Evolutionary conservation across 53 echinoderm and acorn worm genomes (phyloP).

Genomic region (Actinopyga echinites): DNA sequence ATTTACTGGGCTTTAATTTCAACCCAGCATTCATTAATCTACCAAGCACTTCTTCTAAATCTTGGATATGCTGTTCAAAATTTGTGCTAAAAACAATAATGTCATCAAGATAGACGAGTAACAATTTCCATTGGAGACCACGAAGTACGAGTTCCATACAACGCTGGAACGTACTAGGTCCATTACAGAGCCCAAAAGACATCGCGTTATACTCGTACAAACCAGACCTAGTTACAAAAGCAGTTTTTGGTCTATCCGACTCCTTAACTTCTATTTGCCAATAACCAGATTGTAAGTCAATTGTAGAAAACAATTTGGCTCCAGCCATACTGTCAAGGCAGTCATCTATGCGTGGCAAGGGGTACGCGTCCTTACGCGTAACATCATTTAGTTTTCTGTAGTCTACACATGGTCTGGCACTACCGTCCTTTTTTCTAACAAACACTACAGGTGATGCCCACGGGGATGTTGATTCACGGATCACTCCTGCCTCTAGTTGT

Average conservation of each 20-base stretch:
- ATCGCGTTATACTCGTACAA: constrained; percentile 63
- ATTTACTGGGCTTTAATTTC: constrained; percentile 66
- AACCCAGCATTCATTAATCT: constrained; percentile 24
- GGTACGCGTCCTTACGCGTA: constrained; percentile 47
- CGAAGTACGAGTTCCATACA: constrained; percentile 60
- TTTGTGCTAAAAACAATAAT: constrained; percentile 51
- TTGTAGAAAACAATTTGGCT: constrained; percentile 58
- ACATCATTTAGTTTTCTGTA: constrained; percentile 39
- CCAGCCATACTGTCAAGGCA: constrained; percentile 60
- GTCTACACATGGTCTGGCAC: constrained; percentile 55
- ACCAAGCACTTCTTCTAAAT: constrained; percentile 40
- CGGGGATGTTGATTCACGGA: constrained; percentile 48
- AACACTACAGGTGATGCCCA: constrained; percentile 65
- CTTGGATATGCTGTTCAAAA: constrained; percentile 46
- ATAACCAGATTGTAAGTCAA: constrained; percentile 69
- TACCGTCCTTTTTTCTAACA: constrained; percentile 58
- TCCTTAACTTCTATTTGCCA: constrained; percentile 69
- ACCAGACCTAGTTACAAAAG: constrained; percentile 62
- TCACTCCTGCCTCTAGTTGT: constrained; percentile 59
- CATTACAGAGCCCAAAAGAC: constrained; percentile 57
- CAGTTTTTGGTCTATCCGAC: constrained; percentile 61
- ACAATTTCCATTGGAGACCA: constrained; percentile 65
- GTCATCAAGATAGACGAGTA: constrained; percentile 63
- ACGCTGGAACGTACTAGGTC: constrained; percentile 54
- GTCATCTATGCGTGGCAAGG: constrained; percentile 57